Conservation (phyloP, 1,140 invertebrate genomes). For the Magallana ariakensis region DNA sequence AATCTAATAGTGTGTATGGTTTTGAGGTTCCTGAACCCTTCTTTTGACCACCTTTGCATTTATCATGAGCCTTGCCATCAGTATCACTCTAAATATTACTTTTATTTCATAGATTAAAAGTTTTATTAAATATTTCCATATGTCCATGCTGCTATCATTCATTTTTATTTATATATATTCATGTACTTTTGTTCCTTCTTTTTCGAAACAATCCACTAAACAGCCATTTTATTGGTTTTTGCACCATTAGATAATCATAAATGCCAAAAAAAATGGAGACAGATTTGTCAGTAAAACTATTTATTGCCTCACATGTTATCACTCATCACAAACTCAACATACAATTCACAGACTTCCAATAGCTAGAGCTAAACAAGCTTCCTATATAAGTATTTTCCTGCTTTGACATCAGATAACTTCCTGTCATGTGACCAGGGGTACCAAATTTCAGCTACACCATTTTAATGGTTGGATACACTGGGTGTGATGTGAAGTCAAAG, state of each 20-base stretch:
- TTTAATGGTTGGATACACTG: constrained; percentile 94
- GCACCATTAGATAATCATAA: not conserved
- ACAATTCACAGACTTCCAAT: not conserved
- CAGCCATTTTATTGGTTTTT: no score
- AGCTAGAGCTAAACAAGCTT: not conserved
- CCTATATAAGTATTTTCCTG: not conserved
- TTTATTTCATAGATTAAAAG: no score
- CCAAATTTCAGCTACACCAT: constrained; percentile 39
- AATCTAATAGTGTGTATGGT: no score
- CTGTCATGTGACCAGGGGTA: not conserved
- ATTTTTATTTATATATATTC: no score
- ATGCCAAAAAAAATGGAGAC: not conserved
- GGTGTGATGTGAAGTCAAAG: constrained; percentile 93
- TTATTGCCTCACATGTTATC: constrained; percentile 1
- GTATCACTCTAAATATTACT: no score
- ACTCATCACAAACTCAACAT: not conserved
- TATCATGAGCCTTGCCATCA: no score
- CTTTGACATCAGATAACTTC: not conserved
- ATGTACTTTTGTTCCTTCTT: no score
- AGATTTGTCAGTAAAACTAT: not conserved
- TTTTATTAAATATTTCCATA: no score
- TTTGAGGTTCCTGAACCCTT: no score
- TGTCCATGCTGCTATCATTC: no score
- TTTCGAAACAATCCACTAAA: no score
- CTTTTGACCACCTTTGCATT: no score